phyloP scores from a whole-genome alignment of 2,888 invertebrate genomes.

The Campaea margaritaria region DNA sequence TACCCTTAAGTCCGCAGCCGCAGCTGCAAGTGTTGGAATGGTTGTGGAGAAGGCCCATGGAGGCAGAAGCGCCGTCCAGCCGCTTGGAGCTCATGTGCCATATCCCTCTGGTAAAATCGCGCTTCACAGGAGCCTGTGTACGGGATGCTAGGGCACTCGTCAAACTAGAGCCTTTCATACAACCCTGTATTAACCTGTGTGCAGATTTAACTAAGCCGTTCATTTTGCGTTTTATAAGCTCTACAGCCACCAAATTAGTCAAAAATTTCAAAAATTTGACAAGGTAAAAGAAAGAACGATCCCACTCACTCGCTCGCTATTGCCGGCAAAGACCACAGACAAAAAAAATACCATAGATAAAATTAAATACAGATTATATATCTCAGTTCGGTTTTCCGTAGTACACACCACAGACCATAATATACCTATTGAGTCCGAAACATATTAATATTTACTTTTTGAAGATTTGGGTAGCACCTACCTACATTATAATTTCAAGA shows the following conservation, averaged over 20 bases:
- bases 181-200: slow-evolving; percentile 77
- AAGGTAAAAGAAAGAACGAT: slow-evolving; percentile 10
- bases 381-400: too few species aligned
- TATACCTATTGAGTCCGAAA: too few species aligned
- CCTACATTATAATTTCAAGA: too few species aligned
- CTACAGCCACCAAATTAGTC: slow-evolving; percentile 11
- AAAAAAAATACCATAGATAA: too few species aligned
- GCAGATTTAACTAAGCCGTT: slow-evolving; percentile 88
- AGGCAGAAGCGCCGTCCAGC: slow-evolving; percentile 61
- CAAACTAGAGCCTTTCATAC: slow-evolving; percentile 68
- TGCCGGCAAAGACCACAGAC: too few species aligned
- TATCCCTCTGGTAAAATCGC: slow-evolving; percentile 88
- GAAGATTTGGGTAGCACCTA: too few species aligned
- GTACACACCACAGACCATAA: too few species aligned
- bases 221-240: slow-evolving; percentile 79
- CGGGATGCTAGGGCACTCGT: slow-evolving; percentile 70
- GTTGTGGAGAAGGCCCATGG: slow-evolving; percentile 77
- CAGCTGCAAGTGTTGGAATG: slow-evolving; percentile 88
- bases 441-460: too few species aligned
- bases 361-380: too few species aligned
- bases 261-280: slow-evolving; percentile 50
- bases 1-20: slow-evolving; percentile 86
- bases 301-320: too few species aligned
- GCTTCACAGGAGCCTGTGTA: slow-evolving; percentile 79
- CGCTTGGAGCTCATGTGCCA: slow-evolving; percentile 89